A percentile compares a stretch with the other conserved stretches of the same genome.
phyloP scores from a whole-genome alignment of 2,888 invertebrate genomes.

The Drosophila birchii region DNA sequence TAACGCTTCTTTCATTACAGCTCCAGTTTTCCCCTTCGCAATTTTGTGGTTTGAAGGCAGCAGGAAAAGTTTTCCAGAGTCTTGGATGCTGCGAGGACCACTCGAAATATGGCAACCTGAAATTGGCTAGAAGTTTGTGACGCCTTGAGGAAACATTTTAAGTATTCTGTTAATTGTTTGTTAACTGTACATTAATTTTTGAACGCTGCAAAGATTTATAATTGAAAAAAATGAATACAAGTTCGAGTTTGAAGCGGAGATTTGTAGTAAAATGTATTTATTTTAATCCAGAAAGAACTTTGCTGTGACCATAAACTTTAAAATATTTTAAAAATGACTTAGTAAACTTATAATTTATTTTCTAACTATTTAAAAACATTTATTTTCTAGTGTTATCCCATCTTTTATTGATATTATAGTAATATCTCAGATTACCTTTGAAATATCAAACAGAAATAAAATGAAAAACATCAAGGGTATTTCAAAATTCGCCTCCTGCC shows the following conservation, averaged over 20 bases:
- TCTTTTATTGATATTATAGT: no score
- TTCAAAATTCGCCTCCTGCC: neutral
- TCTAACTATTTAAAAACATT: no score
- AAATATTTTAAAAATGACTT: neutral
- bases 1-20: conserved; percentile 76
- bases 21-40: conserved; percentile 7
- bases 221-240: no score
- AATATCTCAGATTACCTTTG: neutral
- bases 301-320: neutral
- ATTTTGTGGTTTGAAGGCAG: conserved; percentile 14
- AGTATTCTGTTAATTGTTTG: conserved; percentile 34
- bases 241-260: neutral
- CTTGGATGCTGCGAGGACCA: conserved; percentile 1
- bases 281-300: neutral
- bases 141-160: conserved; percentile 11
- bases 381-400: neutral
- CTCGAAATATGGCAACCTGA: conserved; percentile 3
- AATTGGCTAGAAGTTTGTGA: conserved; percentile 20
- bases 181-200: conserved; percentile 18
- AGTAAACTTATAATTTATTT: neutral
- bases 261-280: neutral
- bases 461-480: conserved; percentile 2
- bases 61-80: conserved; percentile 16
- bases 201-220: neutral
- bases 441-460: neutral